Evolutionary conservation across 2,113 vertebrate species (phyloP).

Genomic region (Phycodurus eques): DNA sequence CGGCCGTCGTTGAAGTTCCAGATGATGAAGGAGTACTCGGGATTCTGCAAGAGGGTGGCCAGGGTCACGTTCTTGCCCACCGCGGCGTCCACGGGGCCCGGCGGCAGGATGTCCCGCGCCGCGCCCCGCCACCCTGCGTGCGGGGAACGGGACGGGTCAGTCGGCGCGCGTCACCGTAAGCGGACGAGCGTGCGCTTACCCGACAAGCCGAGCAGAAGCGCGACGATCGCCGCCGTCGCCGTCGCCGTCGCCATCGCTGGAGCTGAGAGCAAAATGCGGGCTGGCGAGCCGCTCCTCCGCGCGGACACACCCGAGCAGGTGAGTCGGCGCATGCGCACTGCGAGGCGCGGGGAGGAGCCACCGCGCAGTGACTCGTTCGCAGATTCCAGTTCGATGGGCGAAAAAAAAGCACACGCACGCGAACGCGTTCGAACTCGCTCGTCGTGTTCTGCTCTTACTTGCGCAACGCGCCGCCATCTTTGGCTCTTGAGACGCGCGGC

Average conservation of each 20-base stretch:
- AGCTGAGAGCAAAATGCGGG: background rate
- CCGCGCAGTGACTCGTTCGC: background rate
- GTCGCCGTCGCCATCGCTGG: background rate
- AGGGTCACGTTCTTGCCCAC: constrained; percentile 31
- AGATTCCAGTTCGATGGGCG: background rate
- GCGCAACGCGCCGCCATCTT: too few species aligned
- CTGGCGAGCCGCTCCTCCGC: background rate
- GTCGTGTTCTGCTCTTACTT: too few species aligned
- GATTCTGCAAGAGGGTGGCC: rapidly evolving
- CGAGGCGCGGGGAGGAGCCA: background rate
- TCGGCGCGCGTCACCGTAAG: background rate
- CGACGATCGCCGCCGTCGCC: background rate
- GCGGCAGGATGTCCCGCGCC: background rate
- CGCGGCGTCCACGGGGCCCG: constrained; percentile 13
- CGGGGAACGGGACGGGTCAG: too few species aligned
- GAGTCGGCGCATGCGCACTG: background rate
- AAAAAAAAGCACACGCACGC: too few species aligned
- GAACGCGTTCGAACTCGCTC: too few species aligned
- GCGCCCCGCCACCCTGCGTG: constrained; percentile 11
- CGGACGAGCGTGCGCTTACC: background rate
- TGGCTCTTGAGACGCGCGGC: too few species aligned
- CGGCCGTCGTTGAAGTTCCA: constrained; percentile 13
- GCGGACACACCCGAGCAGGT: constrained; percentile 1
- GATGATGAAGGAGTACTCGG: rapidly evolving
- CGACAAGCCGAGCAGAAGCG: background rate